Evolutionary conservation across 2,113 vertebrate species (phyloP), one percentile per base, ranked within the genome.

Genomic region (Periophthalmus modestus): DNA sequence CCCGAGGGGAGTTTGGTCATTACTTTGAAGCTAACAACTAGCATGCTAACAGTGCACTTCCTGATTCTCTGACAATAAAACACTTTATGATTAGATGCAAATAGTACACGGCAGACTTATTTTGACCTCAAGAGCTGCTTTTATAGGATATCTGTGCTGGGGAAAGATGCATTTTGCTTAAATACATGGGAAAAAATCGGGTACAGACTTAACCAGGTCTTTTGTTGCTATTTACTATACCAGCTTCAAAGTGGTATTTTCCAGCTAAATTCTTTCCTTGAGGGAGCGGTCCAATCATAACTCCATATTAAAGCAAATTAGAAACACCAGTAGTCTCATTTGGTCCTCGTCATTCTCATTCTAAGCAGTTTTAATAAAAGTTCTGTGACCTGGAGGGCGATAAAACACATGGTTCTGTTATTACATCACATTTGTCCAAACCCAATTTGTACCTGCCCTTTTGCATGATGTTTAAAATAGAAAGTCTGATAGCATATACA

Each of bases 141-240:
- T 2, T 43, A 43, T 9, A 43, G 10, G 10, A 43, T 43, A 9
- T 43, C 39, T 39, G 5, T 39, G 7, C 36, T 43, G 39, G 39
- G 39, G 10, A 7, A 43, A 43, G 28, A 28, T 3, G 28, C 10
- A 10, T 43, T 43, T 43, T 43, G 7, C 10, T 43, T 9, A 43
- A 9, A 43, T 39, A 39, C 36, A 39, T 9, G 36, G 7, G 7
- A 39, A 39, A 39, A 39, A 39, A 39, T 39, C 7, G 36, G 36
- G 36, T 39, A 39, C 39, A 43, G 39, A 9, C 74, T 43, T 83
- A 36, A 71, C 66, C 69, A 85, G 73, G 81, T 90, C 79, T 82
- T 75, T 82, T 76, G 85, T 77, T 68, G 1, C 43, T 68, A 71
- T 78, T 82, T 83, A 77, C 76, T 47, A 39, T 33, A 18, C 69